Conservation (phyloP, 2,888 invertebrate genomes). For the Kryphioiulus occultus region DNA sequence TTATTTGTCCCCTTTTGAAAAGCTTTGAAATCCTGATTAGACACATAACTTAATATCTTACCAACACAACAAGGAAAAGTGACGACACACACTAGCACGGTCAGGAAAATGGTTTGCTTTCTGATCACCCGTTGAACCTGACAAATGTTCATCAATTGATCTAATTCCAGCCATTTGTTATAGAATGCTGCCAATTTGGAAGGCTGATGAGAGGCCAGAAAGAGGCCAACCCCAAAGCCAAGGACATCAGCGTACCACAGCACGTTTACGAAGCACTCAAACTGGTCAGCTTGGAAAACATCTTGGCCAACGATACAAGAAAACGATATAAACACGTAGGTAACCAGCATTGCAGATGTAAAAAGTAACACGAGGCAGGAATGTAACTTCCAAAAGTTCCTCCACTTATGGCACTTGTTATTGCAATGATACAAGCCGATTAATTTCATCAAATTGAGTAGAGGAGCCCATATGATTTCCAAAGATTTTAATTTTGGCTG, state of each 20-base stretch:
- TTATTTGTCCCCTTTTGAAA: no score
- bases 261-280: background rate
- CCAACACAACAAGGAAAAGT: background rate
- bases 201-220: background rate
- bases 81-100: background rate
- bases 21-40: background rate
- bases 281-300: background rate
- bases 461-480: background rate
- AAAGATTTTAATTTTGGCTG: background rate
- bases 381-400: background rate
- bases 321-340: no score
- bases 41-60: background rate
- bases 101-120: background rate
- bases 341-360: background rate
- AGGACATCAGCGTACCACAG: background rate
- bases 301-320: no score
- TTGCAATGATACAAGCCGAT: background rate
- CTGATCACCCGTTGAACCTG: background rate
- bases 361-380: background rate
- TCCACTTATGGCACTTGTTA: background rate
- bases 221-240: background rate
- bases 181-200: background rate
- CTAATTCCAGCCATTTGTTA: background rate
- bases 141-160: background rate
- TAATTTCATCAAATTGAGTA: background rate